Evolutionary conservation across 1,140 invertebrate species (phyloP), one percentile per base, ranked within the genome.

Genomic region (Drosophila quadrilineata): DNA sequence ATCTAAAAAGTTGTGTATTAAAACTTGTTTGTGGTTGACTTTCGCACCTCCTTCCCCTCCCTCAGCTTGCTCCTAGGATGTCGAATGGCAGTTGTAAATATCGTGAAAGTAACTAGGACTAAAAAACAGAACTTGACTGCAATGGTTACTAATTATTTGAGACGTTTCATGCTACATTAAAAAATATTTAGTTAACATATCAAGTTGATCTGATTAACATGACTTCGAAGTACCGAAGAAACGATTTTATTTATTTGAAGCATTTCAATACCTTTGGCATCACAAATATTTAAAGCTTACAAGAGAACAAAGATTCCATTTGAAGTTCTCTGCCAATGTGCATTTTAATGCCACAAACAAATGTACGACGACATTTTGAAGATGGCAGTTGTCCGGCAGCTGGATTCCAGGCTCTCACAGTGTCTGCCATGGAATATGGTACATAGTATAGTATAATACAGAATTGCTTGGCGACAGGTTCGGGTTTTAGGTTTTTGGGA

Each of bases 1-100:
- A 84, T 84, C 79, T 84, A 84, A 84, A 84, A 84, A 84, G 77
- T 84, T 84, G 74, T 84, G 79, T 73, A 77, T 84, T 85, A 84
- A 85, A 84, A 84, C 76, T 80, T 80, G 77, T 69, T 82, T 80
- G 76, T 69, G 76, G 76, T 84, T 50, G 67, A 52, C 48, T 58
- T 63, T n/a, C n/a, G 45, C 31, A 40, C 24, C 38, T 16, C 22
- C 40, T 43, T 16, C 16, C n/a, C n/a, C n/a, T n/a, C n/a, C n/a
- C n/a, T n/a, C 40, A 57, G 50, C 41, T 66, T 43, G 38, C 28
- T 59, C 52, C 33, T 59, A 45, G 43, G 63, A 52, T 54, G 36
- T 52, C 53, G 71, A 59, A 45, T 36, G 41, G 31, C 41, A 63
- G 63, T 50, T 63, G 65, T 76, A 80, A 84, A 80, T 80, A 80